Base-by-base conservation (phyloP, 2,797 vertebrate species). In the Pachyuromys duprasi region DNA sequence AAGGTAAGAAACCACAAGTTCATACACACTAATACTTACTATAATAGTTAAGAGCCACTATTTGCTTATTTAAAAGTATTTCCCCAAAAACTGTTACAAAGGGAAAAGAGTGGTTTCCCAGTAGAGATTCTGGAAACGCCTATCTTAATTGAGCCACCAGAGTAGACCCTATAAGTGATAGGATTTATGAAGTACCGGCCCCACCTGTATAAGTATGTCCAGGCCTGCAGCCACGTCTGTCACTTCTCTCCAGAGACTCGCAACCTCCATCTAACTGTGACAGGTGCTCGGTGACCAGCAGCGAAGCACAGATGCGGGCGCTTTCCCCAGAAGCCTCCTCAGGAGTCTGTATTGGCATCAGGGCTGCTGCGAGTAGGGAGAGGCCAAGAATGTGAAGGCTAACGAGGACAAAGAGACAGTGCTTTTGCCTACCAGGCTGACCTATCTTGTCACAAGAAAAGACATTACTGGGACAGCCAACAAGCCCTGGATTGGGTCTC, bases 151-250 rank as follows among this genome's bases (percentile, higher is more conserved):
- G 1, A 62, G 45, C 1, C 2, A 65, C 39, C 74, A 20, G 8
- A 42, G 42, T 8, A 60, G 81, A 65, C 7, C 13, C 39, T 8
- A 1, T 20, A 26, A 0, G 62, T 22, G 67, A 11, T 14, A 6
- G 26, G 42, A 8, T 11, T 8, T 0, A 2, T 6, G 0, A 1
- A 14, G 3, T 31, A 8, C 65, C 60, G 8, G 22, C 8, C 3
- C 42, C 67, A 18, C 55, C 70, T 26, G 1, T 17, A 0, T 17
- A 12, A n/a, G 22, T 26, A 11, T 5, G 3, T n/a, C 36, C n/a
- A 22, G 53, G n/a, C 26, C 14, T 4, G 49, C 1, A 28, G 28
- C 3, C 62, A 24, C 31, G 8, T 4, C 60, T 22, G 26, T 0
- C 14, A n/a, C 33, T 42, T 65, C 26, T 72, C 75, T 7, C 63